Base-by-base conservation (phyloP, 2,888 invertebrate species). In the Drosophila antonietae region DNA sequence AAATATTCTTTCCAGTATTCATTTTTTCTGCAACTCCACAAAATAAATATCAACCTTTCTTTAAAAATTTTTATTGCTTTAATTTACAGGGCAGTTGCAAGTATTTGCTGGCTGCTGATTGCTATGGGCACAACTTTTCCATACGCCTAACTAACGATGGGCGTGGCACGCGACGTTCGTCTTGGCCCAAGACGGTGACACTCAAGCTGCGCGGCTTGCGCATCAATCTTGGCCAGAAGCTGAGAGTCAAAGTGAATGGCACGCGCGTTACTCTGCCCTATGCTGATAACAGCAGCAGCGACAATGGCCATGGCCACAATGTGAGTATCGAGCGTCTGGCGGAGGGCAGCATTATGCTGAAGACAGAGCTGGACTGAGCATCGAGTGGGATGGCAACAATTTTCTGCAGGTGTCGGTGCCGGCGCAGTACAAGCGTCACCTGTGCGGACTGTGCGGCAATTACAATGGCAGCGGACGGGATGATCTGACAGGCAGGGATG, bases 401-500 rank as follows among this genome's bases (percentile, higher is more conserved):
- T 98, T 98, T 90, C 94, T 98, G 69, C 98, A 99, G 93, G 97
- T 97, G 15, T 96, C 97, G 6, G 95, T 95, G 88, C 94, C 95
- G 15, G 95, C 94, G 69, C 94, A 93, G 61, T 97, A 95, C 93
- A 97, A 95, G 92, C 95, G 94, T 66, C 95, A 95, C 85, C 92
- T 98, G 67, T 98, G 98, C 91, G 99, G 99, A 15, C 93, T 99
- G 20, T 99, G 99, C 91, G 99, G 99, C 1, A 98, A 98, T 92
- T 99, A 97, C 93, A 99, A 98, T 93, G 96, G 96, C 52, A 94
- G 96, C 73, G 95, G 96, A 4, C 95, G 96, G 78, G 98, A 98
- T 92, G 98, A 98, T 93, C 95, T 97, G 90, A 95, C 94, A 77
- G 95, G 95, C 57, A 94, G 96, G 59, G 95, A 95, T 77, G 97